Conservation (phyloP, 2,888 invertebrate genomes). For the Rhamphomyia laevipes region DNA sequence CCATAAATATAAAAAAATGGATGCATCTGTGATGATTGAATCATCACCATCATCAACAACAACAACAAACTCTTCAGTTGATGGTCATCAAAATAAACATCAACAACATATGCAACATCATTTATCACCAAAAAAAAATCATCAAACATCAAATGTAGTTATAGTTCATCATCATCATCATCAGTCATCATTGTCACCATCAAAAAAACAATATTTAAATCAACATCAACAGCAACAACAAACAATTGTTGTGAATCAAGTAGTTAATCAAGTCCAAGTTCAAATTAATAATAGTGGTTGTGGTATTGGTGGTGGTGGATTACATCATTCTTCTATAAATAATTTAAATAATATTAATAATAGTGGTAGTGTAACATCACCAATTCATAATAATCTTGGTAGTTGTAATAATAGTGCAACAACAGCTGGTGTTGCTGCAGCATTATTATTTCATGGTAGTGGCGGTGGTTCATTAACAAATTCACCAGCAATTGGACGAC, state of each 20-base stretch:
- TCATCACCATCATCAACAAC: background rate
- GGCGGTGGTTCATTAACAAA: slow-evolving; percentile 33
- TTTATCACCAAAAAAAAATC: background rate
- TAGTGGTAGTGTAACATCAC: slow-evolving; percentile 2
- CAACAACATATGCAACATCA: background rate
- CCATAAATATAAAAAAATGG: background rate
- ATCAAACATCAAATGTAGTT: background rate
- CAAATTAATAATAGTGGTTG: background rate
- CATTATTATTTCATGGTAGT: slow-evolving; percentile 16
- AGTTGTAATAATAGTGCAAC: slow-evolving; percentile 10
- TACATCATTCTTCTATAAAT: slow-evolving; percentile 6
- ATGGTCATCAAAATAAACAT: background rate
- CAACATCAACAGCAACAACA: background rate
- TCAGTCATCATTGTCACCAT: background rate
- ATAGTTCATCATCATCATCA: background rate
- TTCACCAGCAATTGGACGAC: slow-evolving; percentile 46
- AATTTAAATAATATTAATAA: slow-evolving; percentile 11
- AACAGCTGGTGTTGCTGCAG: background rate
- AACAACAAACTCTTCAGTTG: too few species aligned
- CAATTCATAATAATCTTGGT: slow-evolving; percentile 8
- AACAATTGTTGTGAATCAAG: background rate
- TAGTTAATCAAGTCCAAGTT: background rate
- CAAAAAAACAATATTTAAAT: background rate
- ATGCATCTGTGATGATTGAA: background rate
- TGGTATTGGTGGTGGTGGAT: too few species aligned